phyloP scores from a whole-genome alignment of 2,797 vertebrate genomes.

The Pseudopleuronectes americanus region DNA sequence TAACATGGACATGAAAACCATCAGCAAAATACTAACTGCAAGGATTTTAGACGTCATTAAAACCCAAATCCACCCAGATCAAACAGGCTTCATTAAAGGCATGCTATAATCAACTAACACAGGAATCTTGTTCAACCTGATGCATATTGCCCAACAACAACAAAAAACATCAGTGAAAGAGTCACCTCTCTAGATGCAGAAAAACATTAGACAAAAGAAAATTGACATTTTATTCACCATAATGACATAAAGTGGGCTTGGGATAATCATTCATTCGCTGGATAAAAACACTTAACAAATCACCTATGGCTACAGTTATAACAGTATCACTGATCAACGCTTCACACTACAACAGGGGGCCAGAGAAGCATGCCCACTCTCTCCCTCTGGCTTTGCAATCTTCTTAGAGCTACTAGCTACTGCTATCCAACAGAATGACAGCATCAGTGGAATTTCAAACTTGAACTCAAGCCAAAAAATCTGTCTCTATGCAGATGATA shows the following conservation, averaged over 20 bases:
- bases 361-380: not conserved
- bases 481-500: not conserved
- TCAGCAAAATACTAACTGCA: not conserved
- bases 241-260: not conserved
- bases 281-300: not conserved
- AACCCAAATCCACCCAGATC: not conserved
- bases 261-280: not conserved
- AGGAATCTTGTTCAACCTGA: not conserved
- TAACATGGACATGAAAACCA: not conserved
- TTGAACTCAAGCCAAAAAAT: not conserved
- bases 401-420: not conserved
- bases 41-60: not conserved
- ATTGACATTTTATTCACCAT: no score
- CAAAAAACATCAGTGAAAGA: not conserved
- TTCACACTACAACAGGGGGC: not conserved
- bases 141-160: not conserved
- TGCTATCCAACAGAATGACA: not conserved
- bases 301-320: not conserved
- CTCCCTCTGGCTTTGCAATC: not conserved
- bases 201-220: not conserved
- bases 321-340: not conserved
- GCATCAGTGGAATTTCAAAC: not conserved
- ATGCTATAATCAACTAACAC: not conserved
- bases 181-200: not conserved
- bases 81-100: slow-evolving; percentile 2